Evolutionary conservation across 2,888 invertebrate species (phyloP), one percentile per base, ranked within the genome.

Genomic region (Heliconius ethilla): DNA sequence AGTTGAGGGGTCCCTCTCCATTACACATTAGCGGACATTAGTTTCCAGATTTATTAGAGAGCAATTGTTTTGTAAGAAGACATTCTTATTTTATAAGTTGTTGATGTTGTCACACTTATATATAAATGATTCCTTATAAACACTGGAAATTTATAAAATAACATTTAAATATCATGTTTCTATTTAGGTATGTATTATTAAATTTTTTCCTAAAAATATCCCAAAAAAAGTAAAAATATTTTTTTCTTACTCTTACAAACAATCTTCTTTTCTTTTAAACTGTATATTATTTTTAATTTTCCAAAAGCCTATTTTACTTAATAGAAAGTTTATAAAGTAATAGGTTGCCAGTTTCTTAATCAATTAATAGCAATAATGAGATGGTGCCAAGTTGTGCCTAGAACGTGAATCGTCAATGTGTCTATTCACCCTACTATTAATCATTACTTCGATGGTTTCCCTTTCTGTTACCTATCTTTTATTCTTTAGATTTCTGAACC

Each of bases 311-410:
- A 27, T 27, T 63, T 69, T 22, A 74, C 18, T 37, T 18, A 63
- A 74, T n/a, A 27, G 7, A 27, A 62, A 40, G 0, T 59, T 59
- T 11, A n/a, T 75, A 51, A 18, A 77, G 33, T 37, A 37, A 62
- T 67, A 29, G 15, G 22, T 27, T 62, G 37, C 40, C 70, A n/a
- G 51, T 73, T 66, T 77, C 73, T 77, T 77, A 77, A 77, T 69
- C 33, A 72, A 75, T 75, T 72, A 75, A 63, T 27, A 27, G 13
- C 51, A 63, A 63, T 59, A 59, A 65, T 59, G 59, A 77, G 78
- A 75, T 82, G 87, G 91, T 91, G 87, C 88, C 90, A 89, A 84
- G 84, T 87, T 74, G 91, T 91, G 85, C 91, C 91, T 90, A 83
- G 91, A 88, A 86, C 91, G 88, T 92, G 91, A 92, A 90, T 91